Evolutionary conservation across 2,888 invertebrate species (phyloP).

Genomic region (Amphipoea lucens): DNA sequence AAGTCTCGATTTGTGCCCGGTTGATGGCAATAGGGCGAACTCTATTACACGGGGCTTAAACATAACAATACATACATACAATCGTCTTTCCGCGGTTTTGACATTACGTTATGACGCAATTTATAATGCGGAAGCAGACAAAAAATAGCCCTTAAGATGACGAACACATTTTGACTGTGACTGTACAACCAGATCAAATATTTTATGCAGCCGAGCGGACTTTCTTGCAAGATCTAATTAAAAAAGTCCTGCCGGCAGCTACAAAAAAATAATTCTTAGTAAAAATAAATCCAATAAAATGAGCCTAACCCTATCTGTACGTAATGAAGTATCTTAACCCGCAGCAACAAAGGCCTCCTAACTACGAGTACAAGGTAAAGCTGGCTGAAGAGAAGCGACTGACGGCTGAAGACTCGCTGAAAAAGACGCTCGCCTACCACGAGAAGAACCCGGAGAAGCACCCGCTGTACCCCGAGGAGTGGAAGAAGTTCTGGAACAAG

Average conservation of each 20-base stretch:
- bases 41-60: background rate
- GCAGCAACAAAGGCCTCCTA: slow-evolving; percentile 68
- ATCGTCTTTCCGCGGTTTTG: no score
- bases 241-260: background rate
- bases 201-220: background rate
- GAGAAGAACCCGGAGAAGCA: slow-evolving; percentile 97
- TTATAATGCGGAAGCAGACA: background rate
- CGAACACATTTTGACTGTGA: background rate
- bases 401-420: slow-evolving; percentile 90
- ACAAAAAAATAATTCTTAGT: background rate
- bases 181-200: background rate
- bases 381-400: slow-evolving; percentile 86
- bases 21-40: background rate
- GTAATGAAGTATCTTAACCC: slow-evolving; percentile 7
- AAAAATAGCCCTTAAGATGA: background rate
- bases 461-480: slow-evolving; percentile 96
- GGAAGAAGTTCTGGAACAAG: slow-evolving; percentile 97
- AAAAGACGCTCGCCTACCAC: slow-evolving; percentile 92
- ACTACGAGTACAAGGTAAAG: slow-evolving; percentile 88
- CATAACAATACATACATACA: background rate
- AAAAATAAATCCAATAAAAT: background rate
- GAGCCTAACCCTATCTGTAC: background rate
- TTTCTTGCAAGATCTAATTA: background rate
- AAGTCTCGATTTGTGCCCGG: background rate
- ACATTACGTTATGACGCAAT: background rate